Percentiles rank a stretch among this genome's conserved stretches.
Evolutionary conservation across 2,888 invertebrate species (phyloP).

Genomic region (Helleia helle): DNA sequence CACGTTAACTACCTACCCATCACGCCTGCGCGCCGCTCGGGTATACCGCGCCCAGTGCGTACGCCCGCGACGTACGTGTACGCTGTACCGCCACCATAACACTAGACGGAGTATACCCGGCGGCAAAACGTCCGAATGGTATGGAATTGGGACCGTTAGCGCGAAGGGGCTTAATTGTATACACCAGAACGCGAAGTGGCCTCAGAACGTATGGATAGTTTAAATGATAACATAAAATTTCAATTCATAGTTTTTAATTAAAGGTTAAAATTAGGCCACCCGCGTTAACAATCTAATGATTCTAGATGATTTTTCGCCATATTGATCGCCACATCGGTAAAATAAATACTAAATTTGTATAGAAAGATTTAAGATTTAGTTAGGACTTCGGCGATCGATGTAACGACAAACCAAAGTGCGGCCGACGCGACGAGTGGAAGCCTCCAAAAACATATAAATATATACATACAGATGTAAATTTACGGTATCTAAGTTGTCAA

Average conservation of each 20-base stretch:
- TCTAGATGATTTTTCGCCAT: constrained; percentile 22
- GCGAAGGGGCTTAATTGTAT: constrained; percentile 22
- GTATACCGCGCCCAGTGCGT: constrained; percentile 22
- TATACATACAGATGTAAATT: background rate
- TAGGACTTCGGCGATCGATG: constrained; percentile 13
- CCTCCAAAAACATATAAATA: constrained; percentile 16
- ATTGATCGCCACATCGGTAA: constrained; percentile 16
- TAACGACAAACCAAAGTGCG: constrained; percentile 22
- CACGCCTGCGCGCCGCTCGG: constrained; percentile 10
- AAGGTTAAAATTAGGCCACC: constrained; percentile 21
- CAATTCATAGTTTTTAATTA: constrained; percentile 17
- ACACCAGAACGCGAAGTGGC: constrained; percentile 20
- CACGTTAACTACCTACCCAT: constrained; percentile 19
- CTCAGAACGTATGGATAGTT: constrained; percentile 4
- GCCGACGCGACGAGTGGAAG: constrained; percentile 30
- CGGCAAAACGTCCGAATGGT: constrained; percentile 10
- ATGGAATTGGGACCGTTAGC: constrained; percentile 17
- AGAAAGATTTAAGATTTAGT: background rate
- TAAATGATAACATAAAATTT: constrained; percentile 14
- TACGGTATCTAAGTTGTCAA: background rate
- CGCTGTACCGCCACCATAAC: constrained; percentile 7
- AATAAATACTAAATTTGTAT: background rate
- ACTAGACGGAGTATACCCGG: constrained; percentile 24
- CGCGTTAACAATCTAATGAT: constrained; percentile 24
- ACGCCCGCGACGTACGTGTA: too few relatives aligned